Percentiles rank a stretch among this genome's conserved stretches.
Conservation (phyloP, 2,888 invertebrate genomes). For the Eulithis testata region DNA sequence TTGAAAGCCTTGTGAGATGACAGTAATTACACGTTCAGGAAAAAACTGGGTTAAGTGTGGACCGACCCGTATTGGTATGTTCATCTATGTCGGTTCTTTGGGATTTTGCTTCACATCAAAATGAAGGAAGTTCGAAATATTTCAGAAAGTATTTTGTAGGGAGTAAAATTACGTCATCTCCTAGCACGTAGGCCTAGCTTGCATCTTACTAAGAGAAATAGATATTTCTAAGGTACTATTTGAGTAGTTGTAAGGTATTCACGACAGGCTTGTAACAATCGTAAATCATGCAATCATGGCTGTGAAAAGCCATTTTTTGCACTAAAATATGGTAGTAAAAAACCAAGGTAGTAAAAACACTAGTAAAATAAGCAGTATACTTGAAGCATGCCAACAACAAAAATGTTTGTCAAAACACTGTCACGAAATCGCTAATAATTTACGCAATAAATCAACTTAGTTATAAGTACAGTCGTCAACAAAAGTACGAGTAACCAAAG, state of each 20-base stretch:
- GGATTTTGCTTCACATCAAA: neutral
- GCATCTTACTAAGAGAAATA: too few species aligned
- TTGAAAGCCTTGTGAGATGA: slow-evolving; percentile 42
- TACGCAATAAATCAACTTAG: slow-evolving; percentile 11
- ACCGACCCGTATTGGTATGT: slow-evolving; percentile 33
- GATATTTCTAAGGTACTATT: too few species aligned
- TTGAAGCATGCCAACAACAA: slow-evolving; percentile 14
- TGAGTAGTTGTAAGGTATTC: neutral
- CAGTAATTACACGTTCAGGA: slow-evolving; percentile 50
- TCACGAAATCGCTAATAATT: slow-evolving; percentile 18
- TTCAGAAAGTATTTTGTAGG: too few species aligned
- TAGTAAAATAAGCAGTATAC: neutral
- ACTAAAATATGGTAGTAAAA: neutral
- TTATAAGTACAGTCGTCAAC: slow-evolving; percentile 1
- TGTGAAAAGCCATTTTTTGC: neutral
- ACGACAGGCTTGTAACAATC: neutral
- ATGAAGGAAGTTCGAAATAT: too few species aligned
- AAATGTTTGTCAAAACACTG: slow-evolving; percentile 16
- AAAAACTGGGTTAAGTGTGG: slow-evolving; percentile 45
- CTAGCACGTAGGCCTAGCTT: too few species aligned
- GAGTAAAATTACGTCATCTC: too few species aligned
- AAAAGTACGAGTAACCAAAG: neutral
- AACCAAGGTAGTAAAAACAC: neutral
- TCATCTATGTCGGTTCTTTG: slow-evolving; percentile 13
- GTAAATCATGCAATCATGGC: neutral